Evolutionary conservation across 2,797 vertebrate genomes (phyloP).

Genomic region (Pipistrellus pygmaeus): DNA sequence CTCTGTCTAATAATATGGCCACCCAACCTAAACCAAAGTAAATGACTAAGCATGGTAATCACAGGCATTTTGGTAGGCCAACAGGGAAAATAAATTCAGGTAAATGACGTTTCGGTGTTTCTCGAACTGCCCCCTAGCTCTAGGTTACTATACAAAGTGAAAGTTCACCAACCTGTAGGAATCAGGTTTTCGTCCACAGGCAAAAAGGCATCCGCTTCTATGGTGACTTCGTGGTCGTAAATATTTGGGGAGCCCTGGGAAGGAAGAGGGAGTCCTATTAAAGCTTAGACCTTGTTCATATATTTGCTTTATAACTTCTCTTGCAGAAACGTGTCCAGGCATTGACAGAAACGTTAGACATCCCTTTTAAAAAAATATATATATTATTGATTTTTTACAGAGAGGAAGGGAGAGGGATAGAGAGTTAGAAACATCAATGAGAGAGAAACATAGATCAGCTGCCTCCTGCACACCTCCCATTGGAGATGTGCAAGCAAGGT

Average conservation of each 20-base stretch:
- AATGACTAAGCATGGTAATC: not conserved
- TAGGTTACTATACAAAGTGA: accelerated
- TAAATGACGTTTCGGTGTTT: not conserved
- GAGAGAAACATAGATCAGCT: too few relatives aligned
- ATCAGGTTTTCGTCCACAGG: constrained; percentile 94
- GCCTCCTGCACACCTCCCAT: too few relatives aligned
- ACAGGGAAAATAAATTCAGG: not conserved
- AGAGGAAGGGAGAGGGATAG: too few relatives aligned
- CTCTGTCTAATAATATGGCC: not conserved
- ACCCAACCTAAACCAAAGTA: constrained; percentile 6
- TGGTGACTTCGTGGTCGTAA: constrained; percentile 94
- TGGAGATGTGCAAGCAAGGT: too few relatives aligned
- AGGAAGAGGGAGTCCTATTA: constrained; percentile 27
- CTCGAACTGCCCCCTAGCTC: not conserved
- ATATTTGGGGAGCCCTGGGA: constrained; percentile 91
- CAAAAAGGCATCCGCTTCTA: constrained; percentile 93
- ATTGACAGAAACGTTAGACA: constrained; percentile 28
- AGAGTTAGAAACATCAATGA: too few relatives aligned
- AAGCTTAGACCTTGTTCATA: constrained; percentile 37
- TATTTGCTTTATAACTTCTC: constrained; percentile 22
- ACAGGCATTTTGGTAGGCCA: not conserved
- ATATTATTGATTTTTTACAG: too few relatives aligned
- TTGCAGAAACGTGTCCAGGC: constrained; percentile 38
- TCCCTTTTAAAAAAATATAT: not conserved
- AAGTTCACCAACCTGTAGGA: constrained; percentile 92